Evolutionary conservation across 2,888 invertebrate species (phyloP), one percentile per base, ranked within the genome.

Genomic region (Latheticus oryzae): DNA sequence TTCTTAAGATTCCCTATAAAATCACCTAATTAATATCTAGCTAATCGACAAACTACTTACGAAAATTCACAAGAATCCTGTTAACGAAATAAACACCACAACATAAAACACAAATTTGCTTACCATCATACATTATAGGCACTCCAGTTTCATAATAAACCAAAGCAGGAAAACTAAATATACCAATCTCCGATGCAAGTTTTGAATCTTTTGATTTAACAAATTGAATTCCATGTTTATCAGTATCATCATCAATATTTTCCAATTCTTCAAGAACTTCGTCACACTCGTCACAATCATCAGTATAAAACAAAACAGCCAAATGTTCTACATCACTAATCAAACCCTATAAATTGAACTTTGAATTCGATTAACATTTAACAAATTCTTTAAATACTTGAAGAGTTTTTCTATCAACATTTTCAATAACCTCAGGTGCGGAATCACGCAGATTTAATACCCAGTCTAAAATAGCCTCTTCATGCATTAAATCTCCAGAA

Each of bases 71-170:
- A 43, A 26, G 42, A 30, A 55, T 61, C 53, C 53, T 65, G 61
- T 45, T 51, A 40, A 54, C 47, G 50, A 51, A 56, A 54, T 54
- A 23, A 43, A 40, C 19, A 32, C 11, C 28, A 28, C 19, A 17
- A 7, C 7, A 8, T 11, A 7, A 16, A 21, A 9, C 19, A 40
- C 19, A 47, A 59, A 37, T 40, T 38, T 15, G 76, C 90, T 90
- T 85, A 95, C 95, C 95, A 82, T 94, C 93, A 80, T 92, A 95
- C 90, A 94, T 93, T 74, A 94, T 93, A 70, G 95, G 95, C 67
- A 93, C 93, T 64, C 93, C 93, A 57, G 93, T 93, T 81, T 95
- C 94, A 75, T 95, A 95, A 79, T 94, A 95, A 43, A 95, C 93
- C 68, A 95, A 82, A 58, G 93, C 93, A 61, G 95, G 95, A 76